phyloP scores from a whole-genome alignment of 2,888 invertebrate genomes.

The Plagodis pulveraria region DNA sequence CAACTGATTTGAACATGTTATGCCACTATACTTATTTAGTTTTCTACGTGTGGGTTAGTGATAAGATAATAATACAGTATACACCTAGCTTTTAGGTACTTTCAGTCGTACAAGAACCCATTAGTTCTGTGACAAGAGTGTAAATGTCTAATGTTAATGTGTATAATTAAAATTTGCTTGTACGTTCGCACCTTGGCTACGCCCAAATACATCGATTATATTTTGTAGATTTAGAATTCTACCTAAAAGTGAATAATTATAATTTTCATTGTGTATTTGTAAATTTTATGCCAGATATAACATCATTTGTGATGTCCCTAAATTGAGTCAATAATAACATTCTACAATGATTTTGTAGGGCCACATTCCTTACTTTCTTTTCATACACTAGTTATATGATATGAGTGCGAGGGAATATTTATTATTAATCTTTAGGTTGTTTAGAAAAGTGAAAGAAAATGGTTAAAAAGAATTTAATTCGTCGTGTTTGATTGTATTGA shows the following conservation, averaged over 20 bases:
- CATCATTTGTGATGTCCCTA: neutral
- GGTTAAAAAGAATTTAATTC: constrained; percentile 2
- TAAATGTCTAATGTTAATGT: neutral
- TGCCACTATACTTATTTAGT: too few species aligned
- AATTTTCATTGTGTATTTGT: neutral
- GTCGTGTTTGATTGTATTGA: neutral
- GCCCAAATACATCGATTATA: neutral
- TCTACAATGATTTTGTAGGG: constrained; percentile 1
- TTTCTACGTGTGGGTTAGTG: too few species aligned
- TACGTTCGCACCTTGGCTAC: neutral
- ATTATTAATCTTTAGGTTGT: constrained; percentile 2
- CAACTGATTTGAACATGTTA: too few species aligned
- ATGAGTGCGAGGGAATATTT: constrained; percentile 5
- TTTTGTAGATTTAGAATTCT: neutral
- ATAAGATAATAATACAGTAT: neutral
- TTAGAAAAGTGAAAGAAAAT: constrained; percentile 4
- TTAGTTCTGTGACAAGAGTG: neutral
- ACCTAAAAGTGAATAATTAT: neutral
- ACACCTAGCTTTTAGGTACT: neutral
- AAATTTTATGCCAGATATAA: neutral
- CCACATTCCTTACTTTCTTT: constrained; percentile 6
- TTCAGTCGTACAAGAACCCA: too few species aligned
- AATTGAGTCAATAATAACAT: neutral
- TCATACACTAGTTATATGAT: neutral
- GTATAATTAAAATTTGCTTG: neutral